Evolutionary conservation across 2,888 invertebrate genomes (phyloP), one percentile per base, ranked within the genome.

Genomic region (Diploptera punctata): DNA sequence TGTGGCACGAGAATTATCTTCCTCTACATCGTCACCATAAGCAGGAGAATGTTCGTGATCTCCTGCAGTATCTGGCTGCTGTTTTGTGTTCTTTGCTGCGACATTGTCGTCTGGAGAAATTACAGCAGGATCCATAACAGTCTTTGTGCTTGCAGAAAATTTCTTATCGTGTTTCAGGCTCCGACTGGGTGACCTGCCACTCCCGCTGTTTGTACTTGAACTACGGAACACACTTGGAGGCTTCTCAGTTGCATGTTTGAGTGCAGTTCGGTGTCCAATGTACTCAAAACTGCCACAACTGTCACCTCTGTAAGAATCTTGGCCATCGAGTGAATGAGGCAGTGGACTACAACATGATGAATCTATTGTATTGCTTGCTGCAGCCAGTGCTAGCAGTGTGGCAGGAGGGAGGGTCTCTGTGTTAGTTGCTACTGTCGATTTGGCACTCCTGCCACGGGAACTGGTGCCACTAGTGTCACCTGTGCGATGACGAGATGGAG

Each of bases 231-330:
- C 24, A 9, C 26, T 33, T n/a, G 52, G 13, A 18, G 33, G 60
- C 38, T 60, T 69, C 19, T 69, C 31, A 24, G 38, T 18, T 72
- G 73, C 57, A 74, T 74, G 68, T 62, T 73, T 67, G 13, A 47
- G n/a, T 49, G 47, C 38, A 16, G n/a, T 72, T 18, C 72, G 72
- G 24, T 73, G 84, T 29, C 88, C 85, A 75, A 81, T 84, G 78
- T 87, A 89, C 78, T 89, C 89, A 76, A 89, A 89, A 80, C 89
- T 89, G 24, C 87, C 88, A 79, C 89, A 89, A 72, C 88, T 88
- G 77, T 89, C 89, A 7, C 88, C 88, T 74, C 86, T 84, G 76
- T 86, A 87, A 75, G 88, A 87, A 43, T 90, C 88, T 0, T 89
- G 87, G 1, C 88, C 87, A 74, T 89, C 88, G 18, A 87, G 83